phyloP scores from a whole-genome alignment of 2,888 invertebrate species.

The Melanostoma scalare region DNA sequence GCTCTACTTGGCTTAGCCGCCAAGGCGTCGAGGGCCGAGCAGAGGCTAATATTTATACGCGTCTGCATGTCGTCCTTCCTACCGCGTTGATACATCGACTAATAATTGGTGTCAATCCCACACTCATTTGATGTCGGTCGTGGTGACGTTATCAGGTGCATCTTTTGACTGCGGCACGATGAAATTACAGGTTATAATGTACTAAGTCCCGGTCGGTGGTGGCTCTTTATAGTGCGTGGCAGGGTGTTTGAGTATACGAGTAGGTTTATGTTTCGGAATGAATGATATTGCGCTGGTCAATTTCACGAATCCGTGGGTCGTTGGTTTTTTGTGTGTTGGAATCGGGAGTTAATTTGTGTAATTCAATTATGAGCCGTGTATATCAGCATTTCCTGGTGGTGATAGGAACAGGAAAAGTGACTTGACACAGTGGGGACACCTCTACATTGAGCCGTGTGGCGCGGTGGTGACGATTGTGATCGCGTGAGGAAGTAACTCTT shows the following conservation, averaged over 20 bases:
- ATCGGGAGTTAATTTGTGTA: constrained; percentile 68
- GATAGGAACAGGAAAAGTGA: constrained; percentile 5
- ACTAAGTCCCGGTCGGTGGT: constrained; percentile 7
- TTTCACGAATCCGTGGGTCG: constrained; percentile 68
- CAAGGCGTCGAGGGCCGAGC: neutral
- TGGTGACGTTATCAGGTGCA: constrained; percentile 71
- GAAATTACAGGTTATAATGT: constrained; percentile 62
- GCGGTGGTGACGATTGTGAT: constrained; percentile 46
- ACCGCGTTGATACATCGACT: constrained; percentile 56
- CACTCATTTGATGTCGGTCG: constrained; percentile 50
- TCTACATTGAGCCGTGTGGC: neutral
- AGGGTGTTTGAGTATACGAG: constrained; percentile 34
- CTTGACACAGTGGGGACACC: neutral
- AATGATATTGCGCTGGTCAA: constrained; percentile 65
- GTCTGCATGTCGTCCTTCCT: constrained; percentile 59
- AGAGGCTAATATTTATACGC: constrained; percentile 35
- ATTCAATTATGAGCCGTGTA: constrained; percentile 60
- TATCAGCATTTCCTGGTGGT: constrained; percentile 24
- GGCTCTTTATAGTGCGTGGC: constrained; percentile 51
- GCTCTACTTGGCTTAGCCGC: constrained; percentile 30
- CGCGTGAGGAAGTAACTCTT: constrained; percentile 58
- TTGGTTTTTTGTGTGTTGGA: constrained; percentile 37
- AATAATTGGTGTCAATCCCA: constrained; percentile 73
- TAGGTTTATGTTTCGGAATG: constrained; percentile 21
- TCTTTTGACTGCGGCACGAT: constrained; percentile 62